Conservation (phyloP, 2,113 vertebrate species). For the Eira barbara region DNA sequence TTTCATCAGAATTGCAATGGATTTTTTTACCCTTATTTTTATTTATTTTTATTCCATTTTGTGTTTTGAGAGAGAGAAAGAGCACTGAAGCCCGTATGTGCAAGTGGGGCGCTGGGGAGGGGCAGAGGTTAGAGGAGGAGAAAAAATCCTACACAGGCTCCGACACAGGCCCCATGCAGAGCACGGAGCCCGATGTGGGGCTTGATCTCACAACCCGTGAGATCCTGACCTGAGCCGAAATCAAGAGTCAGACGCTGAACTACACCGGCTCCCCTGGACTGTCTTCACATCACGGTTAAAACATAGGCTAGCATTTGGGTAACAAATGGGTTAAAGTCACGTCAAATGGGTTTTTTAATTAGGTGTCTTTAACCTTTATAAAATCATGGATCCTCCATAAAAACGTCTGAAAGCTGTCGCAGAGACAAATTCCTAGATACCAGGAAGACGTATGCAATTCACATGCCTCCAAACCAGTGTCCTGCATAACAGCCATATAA, state of each 20-base stretch:
- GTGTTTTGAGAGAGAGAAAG: background rate
- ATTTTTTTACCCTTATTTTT: background rate
- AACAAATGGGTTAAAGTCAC: background rate
- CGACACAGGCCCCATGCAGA: fast-evolving
- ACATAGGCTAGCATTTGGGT: background rate
- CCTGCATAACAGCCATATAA: fast-evolving
- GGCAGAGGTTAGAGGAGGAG: background rate
- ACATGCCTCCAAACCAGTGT: fast-evolving
- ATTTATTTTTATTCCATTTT: background rate
- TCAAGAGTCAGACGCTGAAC: background rate
- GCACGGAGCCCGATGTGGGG: background rate
- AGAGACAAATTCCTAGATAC: background rate
- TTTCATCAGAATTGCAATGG: background rate
- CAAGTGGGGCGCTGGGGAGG: fast-evolving
- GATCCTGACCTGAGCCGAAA: background rate
- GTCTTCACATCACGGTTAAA: background rate
- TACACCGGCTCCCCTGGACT: fast-evolving
- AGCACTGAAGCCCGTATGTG: background rate
- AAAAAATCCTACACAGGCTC: too few species aligned
- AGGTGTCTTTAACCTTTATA: background rate
- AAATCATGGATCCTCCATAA: background rate
- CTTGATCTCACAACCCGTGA: background rate
- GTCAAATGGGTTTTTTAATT: fast-evolving
- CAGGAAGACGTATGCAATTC: too few species aligned
- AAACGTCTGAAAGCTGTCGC: background rate